phyloP scores from a whole-genome alignment of 1,140 invertebrate species.

The Eumaeus atala region DNA sequence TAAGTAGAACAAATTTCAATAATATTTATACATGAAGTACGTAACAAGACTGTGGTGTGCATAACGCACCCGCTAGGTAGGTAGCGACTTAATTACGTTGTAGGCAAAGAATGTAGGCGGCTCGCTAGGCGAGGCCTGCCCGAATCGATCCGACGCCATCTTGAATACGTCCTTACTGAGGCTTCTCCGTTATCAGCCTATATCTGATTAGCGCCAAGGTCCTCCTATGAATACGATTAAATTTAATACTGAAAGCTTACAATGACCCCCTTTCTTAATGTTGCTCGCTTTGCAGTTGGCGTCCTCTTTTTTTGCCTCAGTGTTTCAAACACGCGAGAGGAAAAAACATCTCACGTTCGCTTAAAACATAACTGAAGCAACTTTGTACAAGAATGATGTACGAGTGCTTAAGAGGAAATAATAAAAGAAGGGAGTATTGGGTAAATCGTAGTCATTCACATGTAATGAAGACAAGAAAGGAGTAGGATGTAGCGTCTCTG shows the following conservation, averaged over 20 bases:
- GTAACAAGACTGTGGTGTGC: neutral
- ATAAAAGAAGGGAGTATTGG: no score
- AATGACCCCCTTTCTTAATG: neutral
- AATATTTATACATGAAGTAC: no score
- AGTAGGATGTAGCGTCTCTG: no score
- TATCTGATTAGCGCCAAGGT: slow-evolving; percentile 14
- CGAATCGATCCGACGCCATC: slow-evolving; percentile 34
- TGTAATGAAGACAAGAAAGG: no score
- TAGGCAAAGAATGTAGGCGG: slow-evolving; percentile 6
- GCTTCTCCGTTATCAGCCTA: slow-evolving; percentile 22
- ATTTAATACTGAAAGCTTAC: slow-evolving; percentile 10
- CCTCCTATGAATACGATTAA: slow-evolving; percentile 8
- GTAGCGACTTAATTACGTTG: neutral
- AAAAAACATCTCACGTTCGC: no score
- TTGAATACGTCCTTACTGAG: slow-evolving; percentile 45
- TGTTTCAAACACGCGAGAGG: no score
- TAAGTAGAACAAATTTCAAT: no score
- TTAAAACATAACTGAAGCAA: no score
- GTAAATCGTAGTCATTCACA: no score
- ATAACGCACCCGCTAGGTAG: neutral
- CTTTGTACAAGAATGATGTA: no score
- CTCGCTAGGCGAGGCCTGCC: neutral
- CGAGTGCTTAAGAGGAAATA: no score
- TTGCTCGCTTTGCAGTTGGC: neutral
- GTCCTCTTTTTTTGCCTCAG: neutral